These are phyloP conservation scores for Muricea muricata DNA, from an alignment of 92 coral and sea anemone genomes.

Conservation along the genomic window DNA sequence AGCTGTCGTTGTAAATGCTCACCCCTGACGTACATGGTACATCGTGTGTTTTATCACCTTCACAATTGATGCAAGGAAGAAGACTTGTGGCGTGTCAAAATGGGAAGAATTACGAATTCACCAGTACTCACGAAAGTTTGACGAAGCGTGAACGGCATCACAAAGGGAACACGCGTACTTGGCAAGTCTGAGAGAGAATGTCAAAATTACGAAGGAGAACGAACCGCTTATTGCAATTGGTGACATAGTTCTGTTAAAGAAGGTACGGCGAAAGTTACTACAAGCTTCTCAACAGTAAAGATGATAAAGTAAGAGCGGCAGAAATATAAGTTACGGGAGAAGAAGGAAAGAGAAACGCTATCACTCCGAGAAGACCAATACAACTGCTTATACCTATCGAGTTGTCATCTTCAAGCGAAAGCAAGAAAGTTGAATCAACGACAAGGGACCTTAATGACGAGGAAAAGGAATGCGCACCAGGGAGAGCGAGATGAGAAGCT, in stretches of 20 bases:
- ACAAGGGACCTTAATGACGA: background rate
- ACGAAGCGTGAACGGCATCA: too few species aligned
- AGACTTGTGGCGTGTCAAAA: too few species aligned
- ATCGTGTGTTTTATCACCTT: too few species aligned
- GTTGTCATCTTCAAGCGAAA: background rate
- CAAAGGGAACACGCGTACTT: too few species aligned
- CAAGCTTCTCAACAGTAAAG: background rate
- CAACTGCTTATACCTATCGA: slow-evolving; percentile 8
- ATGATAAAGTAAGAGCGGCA: background rate
- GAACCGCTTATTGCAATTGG: background rate
- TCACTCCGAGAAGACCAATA: background rate
- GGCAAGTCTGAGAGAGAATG: slow-evolving; percentile 12
- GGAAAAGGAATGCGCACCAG: background rate
- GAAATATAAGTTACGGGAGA: background rate
- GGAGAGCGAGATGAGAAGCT: background rate
- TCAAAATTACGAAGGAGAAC: background rate
- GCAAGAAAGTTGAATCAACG: background rate
- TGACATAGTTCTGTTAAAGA: background rate
- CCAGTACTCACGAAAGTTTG: too few species aligned
- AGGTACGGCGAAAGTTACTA: slow-evolving; percentile 19
- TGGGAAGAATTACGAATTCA: too few species aligned
- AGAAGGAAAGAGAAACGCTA: background rate
- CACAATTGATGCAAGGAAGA: too few species aligned
- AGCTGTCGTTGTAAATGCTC: too few species aligned
- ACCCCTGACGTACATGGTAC: too few species aligned